Base-by-base conservation (phyloP, 2,113 vertebrate species). In the Oreochromis niloticus region DNA sequence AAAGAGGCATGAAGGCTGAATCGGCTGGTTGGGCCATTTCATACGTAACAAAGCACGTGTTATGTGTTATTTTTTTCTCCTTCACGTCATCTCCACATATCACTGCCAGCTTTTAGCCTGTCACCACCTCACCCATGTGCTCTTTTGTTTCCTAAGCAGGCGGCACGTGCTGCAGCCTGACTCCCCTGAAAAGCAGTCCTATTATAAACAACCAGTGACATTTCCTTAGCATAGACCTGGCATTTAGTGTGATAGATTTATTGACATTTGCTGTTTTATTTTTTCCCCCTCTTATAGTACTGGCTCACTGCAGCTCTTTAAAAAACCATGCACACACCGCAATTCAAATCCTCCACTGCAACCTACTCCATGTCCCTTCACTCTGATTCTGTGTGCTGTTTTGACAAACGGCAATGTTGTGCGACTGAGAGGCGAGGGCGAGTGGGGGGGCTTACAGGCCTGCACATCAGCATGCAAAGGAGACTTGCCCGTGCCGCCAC, bases 211-310 rank as follows among this genome's bases (percentile, higher is more conserved):
- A 56, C 46, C 87, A 91, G 68, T 94, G 95, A 94, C 93, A 96
- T 96, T 96, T 95, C 88, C 93, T 84, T n/a, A 85, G 87, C 91
- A 89, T 32, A 39, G 61, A 66, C 81, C 84, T 96, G 96, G 87
- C 95, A 96, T 96, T 96, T 95, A 89, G 88, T 61, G 85, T 88
- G 88, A 95, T 92, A 88, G 90, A 95, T 95, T 94, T 93, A 95
- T 94, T 92, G 94, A 95, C 90, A 94, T 94, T 91, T 90, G 32
- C 39, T 50, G 55, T 82, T 89, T 83, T 73, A 41, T 88, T 88
- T 83, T 75, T n/a, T 1, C 0, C 7, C 68, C 50, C 12, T 22
- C 50, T 16, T n/a, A 24, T 78, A 32, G 4, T 32, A 32, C 43
- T 78, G 19, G 59, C 66, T 59, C 43, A 63, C 84, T 34, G 52